phyloP scores from a whole-genome alignment of 2,797 vertebrate genomes.

The Mionectes olivaceus region DNA sequence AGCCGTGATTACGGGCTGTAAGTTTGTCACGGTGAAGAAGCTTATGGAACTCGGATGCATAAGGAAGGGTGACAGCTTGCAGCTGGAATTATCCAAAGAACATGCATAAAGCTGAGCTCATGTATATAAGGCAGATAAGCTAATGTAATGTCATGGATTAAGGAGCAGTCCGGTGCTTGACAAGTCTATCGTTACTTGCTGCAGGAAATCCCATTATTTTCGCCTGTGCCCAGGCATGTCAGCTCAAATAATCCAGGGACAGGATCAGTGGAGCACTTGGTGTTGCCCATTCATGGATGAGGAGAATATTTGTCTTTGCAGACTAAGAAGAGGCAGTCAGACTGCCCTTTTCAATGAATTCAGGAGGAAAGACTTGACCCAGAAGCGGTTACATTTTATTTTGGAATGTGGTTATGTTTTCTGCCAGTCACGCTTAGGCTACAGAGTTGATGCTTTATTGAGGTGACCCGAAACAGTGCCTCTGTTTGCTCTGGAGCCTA shows the following conservation, averaged over 20 bases:
- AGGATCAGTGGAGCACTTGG: not conserved
- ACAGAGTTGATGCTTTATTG: not conserved
- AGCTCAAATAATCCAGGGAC: not conserved
- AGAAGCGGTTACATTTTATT: not conserved
- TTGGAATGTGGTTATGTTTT: not conserved
- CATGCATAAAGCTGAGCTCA: not conserved
- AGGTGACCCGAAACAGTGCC: not conserved
- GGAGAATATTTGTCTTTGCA: not conserved
- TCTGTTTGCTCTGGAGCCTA: not conserved
- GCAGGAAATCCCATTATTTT: conserved; percentile 37
- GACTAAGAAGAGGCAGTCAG: not conserved
- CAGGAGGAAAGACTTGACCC: not conserved
- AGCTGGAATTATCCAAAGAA: not conserved
- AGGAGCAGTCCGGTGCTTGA: not conserved
- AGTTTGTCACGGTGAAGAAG: not conserved
- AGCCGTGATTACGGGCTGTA: not conserved
- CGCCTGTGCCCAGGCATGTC: not conserved
- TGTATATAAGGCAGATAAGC: not conserved
- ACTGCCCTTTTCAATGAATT: not conserved
- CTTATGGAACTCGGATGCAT: not conserved
- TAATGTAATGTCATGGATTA: not conserved
- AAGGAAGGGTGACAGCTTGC: not conserved
- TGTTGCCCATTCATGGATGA: not conserved
- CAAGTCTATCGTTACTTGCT: not conserved
- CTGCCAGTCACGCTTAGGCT: not conserved